These are phyloP conservation scores for Callosobruchus maculatus DNA, from an alignment of 2,888 invertebrate species.

Conservation along the genomic window DNA sequence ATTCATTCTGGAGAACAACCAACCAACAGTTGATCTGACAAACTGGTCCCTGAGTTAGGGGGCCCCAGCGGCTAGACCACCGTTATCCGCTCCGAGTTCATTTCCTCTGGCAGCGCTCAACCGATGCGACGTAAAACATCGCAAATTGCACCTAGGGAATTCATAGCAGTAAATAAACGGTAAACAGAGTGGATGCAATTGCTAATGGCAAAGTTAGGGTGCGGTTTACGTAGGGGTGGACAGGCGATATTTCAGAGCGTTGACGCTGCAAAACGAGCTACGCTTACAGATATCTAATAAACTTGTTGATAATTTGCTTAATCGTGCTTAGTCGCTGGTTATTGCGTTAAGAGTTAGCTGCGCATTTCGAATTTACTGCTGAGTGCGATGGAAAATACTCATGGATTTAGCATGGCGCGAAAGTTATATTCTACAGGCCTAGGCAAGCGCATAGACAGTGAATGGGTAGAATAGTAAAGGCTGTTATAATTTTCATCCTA, in stretches of 20 bases:
- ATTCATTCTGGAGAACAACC: no score
- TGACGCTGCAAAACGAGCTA: background rate
- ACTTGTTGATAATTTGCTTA: slow-evolving; percentile 17
- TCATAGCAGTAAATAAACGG: background rate
- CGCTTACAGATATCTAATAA: slow-evolving; percentile 7
- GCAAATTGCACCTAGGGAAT: background rate
- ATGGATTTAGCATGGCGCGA: background rate
- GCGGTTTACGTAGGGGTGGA: background rate
- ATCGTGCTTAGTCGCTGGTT: slow-evolving; percentile 4
- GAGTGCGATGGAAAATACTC: background rate
- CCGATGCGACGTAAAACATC: background rate
- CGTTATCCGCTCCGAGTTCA: background rate
- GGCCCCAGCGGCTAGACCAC: no score
- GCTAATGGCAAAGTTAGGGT: slow-evolving; percentile 2
- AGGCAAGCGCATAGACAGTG: no score
- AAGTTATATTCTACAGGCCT: no score
- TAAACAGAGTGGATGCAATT: background rate
- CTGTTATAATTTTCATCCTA: no score
- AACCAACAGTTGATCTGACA: no score
- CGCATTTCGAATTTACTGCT: background rate
- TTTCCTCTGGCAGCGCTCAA: background rate
- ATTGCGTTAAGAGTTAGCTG: background rate
- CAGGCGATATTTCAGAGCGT: background rate
- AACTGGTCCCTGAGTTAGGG: no score
- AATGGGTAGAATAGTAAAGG: no score